These are phyloP conservation scores for Dendrocopos noguchii DNA, from an alignment of 2,113 vertebrate genomes.

Conservation along the genomic window DNA sequence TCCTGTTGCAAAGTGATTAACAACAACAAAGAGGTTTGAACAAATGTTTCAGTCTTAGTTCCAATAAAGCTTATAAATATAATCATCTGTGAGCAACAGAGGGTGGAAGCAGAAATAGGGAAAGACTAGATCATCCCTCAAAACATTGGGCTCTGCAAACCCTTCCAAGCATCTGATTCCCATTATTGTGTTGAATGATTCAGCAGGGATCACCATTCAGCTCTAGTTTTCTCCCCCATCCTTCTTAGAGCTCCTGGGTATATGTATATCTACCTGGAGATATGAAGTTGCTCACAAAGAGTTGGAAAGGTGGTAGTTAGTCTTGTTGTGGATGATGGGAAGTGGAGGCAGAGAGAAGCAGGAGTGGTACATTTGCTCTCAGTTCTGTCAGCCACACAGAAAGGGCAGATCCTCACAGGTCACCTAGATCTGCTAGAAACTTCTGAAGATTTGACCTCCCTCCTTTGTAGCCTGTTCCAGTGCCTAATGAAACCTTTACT, in stretches of 20 bases:
- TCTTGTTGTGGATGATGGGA: neutral
- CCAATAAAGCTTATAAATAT: neutral
- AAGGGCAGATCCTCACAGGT: neutral
- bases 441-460: neutral
- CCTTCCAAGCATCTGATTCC: neutral
- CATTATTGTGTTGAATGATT: neutral
- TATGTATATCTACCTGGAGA: neutral
- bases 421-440: neutral
- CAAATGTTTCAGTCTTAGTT: neutral
- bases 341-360: neutral
- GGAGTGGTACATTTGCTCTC: neutral
- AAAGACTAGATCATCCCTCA: neutral
- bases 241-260: neutral
- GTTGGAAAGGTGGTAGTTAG: neutral
- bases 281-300: accelerated
- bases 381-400: neutral
- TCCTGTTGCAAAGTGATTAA: neutral
- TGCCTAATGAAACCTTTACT: neutral
- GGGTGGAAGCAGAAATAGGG: neutral
- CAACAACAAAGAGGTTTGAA: neutral
- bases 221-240: neutral
- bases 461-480: neutral
- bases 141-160: neutral
- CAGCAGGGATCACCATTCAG: neutral
- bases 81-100: neutral